Percentiles rank a stretch among this genome's conserved stretches.
Conservation (phyloP, 2,113 vertebrate species). For the Takifugu bimaculatus region DNA sequence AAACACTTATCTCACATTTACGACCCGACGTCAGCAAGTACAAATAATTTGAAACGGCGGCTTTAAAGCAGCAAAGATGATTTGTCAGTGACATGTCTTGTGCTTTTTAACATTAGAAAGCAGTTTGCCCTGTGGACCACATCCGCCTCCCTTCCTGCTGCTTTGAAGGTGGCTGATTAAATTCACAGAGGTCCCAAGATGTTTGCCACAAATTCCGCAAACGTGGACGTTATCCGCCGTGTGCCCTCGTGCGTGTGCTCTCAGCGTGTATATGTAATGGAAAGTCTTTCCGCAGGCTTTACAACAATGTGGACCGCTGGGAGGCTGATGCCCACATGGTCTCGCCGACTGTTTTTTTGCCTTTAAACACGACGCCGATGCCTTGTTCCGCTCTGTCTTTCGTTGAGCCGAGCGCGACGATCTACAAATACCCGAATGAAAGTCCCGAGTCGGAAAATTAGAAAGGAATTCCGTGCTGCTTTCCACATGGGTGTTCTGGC, state of each 20-base stretch:
- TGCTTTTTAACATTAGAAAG: slow-evolving; percentile 19
- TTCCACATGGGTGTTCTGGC: slow-evolving; percentile 1
- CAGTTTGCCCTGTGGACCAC: slow-evolving; percentile 17
- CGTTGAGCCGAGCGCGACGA: background rate
- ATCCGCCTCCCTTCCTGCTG: slow-evolving; percentile 20
- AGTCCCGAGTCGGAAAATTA: background rate
- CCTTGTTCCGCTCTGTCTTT: background rate
- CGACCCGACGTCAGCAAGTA: no score
- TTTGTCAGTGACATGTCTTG: slow-evolving; percentile 12
- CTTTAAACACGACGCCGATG: background rate
- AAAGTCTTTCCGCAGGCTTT: slow-evolving; percentile 40
- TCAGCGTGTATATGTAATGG: slow-evolving; percentile 20
- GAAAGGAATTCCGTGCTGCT: background rate
- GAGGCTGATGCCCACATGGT: background rate
- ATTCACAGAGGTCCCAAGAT: background rate
- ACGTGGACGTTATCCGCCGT: slow-evolving; percentile 3
- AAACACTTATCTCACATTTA: no score
- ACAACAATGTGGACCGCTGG: slow-evolving; percentile 1
- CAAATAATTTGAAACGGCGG: no score
- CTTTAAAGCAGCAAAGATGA: no score
- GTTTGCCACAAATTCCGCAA: slow-evolving; percentile 38
- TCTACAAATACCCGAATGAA: background rate
- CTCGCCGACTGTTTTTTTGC: slow-evolving; percentile 3
- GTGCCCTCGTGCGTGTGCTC: slow-evolving; percentile 14
- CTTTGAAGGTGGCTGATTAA: slow-evolving; percentile 22